Evolutionary conservation across 92 coral and sea anemone species (phyloP).

Genomic region (Muricea muricata): DNA sequence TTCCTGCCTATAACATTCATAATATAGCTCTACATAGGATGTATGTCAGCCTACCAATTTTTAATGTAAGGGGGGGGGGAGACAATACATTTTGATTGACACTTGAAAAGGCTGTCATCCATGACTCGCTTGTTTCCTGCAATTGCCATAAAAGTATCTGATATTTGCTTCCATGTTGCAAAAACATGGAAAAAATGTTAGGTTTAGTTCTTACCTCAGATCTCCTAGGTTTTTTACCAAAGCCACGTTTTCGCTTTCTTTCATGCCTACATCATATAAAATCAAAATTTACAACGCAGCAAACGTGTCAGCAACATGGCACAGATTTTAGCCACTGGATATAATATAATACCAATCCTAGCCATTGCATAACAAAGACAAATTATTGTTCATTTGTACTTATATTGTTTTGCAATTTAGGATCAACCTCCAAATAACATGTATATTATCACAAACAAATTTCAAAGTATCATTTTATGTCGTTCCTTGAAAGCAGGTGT

Average conservation of each 20-base stretch:
- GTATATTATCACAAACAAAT: not conserved
- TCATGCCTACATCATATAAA: not conserved
- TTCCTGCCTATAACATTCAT: too few species aligned
- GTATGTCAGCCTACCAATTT: too few species aligned
- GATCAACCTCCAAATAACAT: not conserved
- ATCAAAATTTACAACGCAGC: not conserved
- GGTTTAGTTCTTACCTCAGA: constrained; percentile 15
- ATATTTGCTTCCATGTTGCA: not conserved
- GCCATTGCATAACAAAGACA: not conserved
- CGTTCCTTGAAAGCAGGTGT: not conserved
- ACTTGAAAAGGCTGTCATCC: not conserved
- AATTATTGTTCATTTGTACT: not conserved
- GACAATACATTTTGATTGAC: not conserved
- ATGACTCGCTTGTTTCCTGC: not conserved
- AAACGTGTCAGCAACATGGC: not conserved
- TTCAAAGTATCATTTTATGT: too few species aligned
- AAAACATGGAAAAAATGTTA: not conserved
- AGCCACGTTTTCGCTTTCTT: constrained; percentile 9
- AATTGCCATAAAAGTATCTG: not conserved
- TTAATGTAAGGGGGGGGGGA: too few species aligned
- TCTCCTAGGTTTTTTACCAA: constrained; percentile 18
- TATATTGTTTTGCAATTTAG: not conserved
- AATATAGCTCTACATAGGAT: too few species aligned
- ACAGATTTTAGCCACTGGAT: not conserved
- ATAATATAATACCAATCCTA: too few species aligned